phyloP scores from a whole-genome alignment of 2,888 invertebrate genomes.

The Zeuzera pyrina region DNA sequence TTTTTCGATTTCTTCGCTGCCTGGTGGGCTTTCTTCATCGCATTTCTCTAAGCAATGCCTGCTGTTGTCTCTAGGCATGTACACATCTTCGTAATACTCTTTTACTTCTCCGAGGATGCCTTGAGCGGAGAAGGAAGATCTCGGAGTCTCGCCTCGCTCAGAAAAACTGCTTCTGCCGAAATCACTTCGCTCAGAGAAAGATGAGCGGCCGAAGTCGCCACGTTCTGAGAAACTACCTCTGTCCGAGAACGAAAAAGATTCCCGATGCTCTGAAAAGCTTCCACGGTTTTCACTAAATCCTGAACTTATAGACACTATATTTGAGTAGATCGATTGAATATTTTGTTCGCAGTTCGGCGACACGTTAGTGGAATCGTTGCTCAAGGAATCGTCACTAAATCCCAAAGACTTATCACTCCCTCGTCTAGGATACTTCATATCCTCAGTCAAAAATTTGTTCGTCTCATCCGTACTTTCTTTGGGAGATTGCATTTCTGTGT shows the following conservation, averaged over 20 bases:
- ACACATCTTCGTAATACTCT: constrained; percentile 54
- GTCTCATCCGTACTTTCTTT: constrained; percentile 39
- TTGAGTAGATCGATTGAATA: constrained; percentile 60
- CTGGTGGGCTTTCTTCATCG: constrained; percentile 35
- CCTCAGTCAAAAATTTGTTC: constrained; percentile 32
- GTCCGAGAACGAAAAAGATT: constrained; percentile 64
- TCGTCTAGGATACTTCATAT: constrained; percentile 69
- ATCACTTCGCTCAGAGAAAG: constrained; percentile 73
- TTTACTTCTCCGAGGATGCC: constrained; percentile 57
- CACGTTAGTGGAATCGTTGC: constrained; percentile 74
- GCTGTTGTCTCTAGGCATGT: constrained; percentile 48
- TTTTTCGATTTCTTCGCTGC: constrained; percentile 46
- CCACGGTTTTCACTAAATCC: constrained; percentile 74
- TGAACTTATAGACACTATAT: constrained; percentile 72
- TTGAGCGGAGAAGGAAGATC: constrained; percentile 61
- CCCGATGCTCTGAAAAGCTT: constrained; percentile 60
- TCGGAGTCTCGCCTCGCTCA: constrained; percentile 58
- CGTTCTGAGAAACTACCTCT: constrained; percentile 62
- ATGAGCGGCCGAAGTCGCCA: constrained; percentile 55
- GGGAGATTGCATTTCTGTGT: constrained; percentile 53
- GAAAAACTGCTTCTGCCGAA: constrained; percentile 58
- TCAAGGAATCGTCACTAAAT: constrained; percentile 82
- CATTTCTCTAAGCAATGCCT: constrained; percentile 42
- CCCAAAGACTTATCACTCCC: constrained; percentile 81
- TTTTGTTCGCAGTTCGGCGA: constrained; percentile 73